Evolutionary conservation across 92 coral and sea anemone genomes (phyloP), one percentile per base, ranked within the genome.

Genomic region (Nematostella vectensis): DNA sequence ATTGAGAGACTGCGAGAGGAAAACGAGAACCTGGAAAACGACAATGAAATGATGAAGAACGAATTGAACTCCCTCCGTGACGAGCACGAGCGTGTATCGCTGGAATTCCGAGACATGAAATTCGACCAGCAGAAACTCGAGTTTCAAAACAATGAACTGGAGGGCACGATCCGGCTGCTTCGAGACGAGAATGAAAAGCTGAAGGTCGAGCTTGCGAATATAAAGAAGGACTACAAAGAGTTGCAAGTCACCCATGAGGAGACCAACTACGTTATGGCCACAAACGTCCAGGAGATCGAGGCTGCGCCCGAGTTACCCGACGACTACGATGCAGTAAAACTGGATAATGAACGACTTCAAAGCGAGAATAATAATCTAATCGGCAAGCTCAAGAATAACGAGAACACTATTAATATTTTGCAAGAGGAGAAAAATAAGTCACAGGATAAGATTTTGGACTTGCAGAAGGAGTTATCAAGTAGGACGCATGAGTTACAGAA

Each of bases 181-280:
- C 69, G 80, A 50, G 99, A 87, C 31, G 99, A 93, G 50, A 93
- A 86, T 49, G 95, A 85, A 67, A 71, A 87, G 37, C 84, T 85
- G 2, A 85, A 85, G 67, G 57, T 76, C 36, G 95, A 85, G 22
- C 70, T 85, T 8, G 84, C 71, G 11, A 71, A 69, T 47, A 61
- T 85, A 3, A 68, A 85, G 48, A 69, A 58, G 39, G 80, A 75
- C 18, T 80, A 70, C 31, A 72, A 78, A 21, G 75, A 63, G 26
- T 71, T 85, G 36, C 72, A 78, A 62, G 62, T 85, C 42, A 69
- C 95, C 1, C 59, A 76, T 4, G 88, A 80, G 64, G 95, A 85
- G 65, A 80, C 77, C 8, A 71, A 78, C 12, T 62, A 57, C 8
- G 80, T 85, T 27, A 65, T 69, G 60, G 70, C 61, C 26, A 68